Evolutionary conservation across 2,888 invertebrate genomes (phyloP).

Genomic region (Caprella mutica): DNA sequence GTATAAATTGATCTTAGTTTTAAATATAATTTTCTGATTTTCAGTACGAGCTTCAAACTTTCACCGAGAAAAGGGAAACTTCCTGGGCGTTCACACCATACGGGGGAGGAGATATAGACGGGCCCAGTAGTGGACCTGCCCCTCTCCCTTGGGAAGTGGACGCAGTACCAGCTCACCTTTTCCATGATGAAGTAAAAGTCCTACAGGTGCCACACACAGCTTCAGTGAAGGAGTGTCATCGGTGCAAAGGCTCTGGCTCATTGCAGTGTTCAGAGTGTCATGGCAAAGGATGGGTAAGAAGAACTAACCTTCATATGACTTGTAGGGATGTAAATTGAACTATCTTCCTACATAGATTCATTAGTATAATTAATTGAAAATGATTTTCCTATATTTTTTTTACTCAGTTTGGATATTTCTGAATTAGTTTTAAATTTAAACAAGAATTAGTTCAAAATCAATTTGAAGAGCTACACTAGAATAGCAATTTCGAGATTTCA

Average conservation of each 20-base stretch:
- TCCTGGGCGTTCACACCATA: slow-evolving; percentile 47
- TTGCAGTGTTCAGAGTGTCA: slow-evolving; percentile 41
- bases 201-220: slow-evolving; percentile 47
- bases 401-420: not conserved
- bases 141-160: slow-evolving; percentile 45
- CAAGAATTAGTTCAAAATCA: too few relatives aligned
- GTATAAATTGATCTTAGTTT: not conserved
- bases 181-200: slow-evolving; percentile 42
- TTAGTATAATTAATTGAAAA: too few relatives aligned
- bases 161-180: slow-evolving; percentile 40
- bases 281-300: slow-evolving; percentile 43
- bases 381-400: not conserved
- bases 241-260: slow-evolving; percentile 42
- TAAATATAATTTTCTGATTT: not conserved
- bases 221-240: slow-evolving; percentile 43
- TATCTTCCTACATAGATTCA: too few relatives aligned
- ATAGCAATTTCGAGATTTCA: not conserved
- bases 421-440: not conserved
- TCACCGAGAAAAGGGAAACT: slow-evolving; percentile 45
- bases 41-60: slow-evolving; percentile 47
- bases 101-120: slow-evolving; percentile 42
- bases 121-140: slow-evolving; percentile 40
- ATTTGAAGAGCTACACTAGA: not conserved
- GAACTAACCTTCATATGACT: not conserved
- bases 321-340: not conserved